Evolutionary conservation across 2,797 vertebrate genomes (phyloP).

Genomic region (Gephyroberyx darwinii): DNA sequence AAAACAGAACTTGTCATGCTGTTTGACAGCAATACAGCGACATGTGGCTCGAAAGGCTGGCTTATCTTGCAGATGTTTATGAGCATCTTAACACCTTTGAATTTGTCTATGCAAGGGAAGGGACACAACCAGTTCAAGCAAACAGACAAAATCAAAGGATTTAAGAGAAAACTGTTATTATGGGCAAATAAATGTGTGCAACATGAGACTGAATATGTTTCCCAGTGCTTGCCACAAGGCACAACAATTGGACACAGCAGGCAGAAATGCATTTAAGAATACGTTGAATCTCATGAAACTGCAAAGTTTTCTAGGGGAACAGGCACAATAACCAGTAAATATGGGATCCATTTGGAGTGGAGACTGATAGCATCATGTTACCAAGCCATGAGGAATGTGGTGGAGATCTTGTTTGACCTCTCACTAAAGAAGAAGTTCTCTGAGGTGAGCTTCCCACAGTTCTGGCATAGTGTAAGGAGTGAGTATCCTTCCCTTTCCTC

Average conservation of each 20-base stretch:
- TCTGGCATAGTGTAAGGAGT: constrained; percentile 24
- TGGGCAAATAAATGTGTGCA: too few relatives aligned
- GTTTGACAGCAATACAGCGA: too few relatives aligned
- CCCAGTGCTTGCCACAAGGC: constrained; percentile 8
- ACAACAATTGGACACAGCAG: constrained; percentile 21
- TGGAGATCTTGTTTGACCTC: constrained; percentile 24
- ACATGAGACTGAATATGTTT: not conserved
- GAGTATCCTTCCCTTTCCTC: constrained; percentile 14
- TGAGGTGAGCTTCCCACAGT: constrained; percentile 20
- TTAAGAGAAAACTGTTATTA: too few relatives aligned
- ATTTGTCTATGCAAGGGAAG: too few relatives aligned
- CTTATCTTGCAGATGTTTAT: too few relatives aligned
- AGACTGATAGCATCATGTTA: constrained; percentile 14
- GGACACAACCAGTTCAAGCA: too few relatives aligned
- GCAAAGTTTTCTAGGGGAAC: constrained; percentile 5
- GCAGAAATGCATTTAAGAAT: constrained; percentile 16
- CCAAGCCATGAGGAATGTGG: constrained; percentile 24
- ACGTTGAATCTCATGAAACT: constrained; percentile 23
- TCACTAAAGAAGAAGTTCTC: constrained; percentile 22
- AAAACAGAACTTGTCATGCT: too few relatives aligned
- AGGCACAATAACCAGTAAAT: constrained; percentile 13
- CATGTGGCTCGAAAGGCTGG: too few relatives aligned
- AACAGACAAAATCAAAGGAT: too few relatives aligned
- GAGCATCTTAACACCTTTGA: too few relatives aligned
- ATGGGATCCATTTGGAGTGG: constrained; percentile 10